phyloP scores from a whole-genome alignment of 1,140 invertebrate species.

The Drosophila pectinifera region DNA sequence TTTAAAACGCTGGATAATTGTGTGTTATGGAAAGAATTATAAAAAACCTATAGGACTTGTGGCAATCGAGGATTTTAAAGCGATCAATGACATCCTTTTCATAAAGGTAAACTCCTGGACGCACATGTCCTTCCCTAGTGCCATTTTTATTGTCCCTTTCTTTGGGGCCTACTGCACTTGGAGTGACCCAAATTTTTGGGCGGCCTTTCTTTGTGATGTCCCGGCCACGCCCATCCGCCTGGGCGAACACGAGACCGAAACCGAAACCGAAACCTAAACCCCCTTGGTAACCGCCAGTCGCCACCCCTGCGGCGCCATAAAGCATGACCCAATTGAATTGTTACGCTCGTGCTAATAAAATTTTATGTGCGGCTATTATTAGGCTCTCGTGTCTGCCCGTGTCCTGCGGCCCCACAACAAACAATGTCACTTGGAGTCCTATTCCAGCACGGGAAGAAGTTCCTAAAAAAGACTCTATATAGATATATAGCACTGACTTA shows the following conservation, averaged over 20 bases:
- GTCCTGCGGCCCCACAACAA: constrained; percentile 37
- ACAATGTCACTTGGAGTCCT: constrained; percentile 50
- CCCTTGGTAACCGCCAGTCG: constrained; percentile 3
- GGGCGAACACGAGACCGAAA: too few relatives aligned
- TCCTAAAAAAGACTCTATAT: background rate
- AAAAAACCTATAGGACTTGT: too few relatives aligned
- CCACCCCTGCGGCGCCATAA: constrained; percentile 57
- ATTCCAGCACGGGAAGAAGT: constrained; percentile 3
- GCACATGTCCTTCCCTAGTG: constrained; percentile 2
- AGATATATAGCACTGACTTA: background rate
- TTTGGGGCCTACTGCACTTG: constrained; percentile 47
- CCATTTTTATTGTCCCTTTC: background rate
- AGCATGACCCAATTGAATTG: constrained; percentile 82
- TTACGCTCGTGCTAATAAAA: constrained; percentile 77
- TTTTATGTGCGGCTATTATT: constrained; percentile 81
- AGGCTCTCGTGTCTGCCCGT: constrained; percentile 52
- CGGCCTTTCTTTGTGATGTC: constrained; percentile 16
- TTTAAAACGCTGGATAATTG: background rate
- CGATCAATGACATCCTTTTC: constrained; percentile 4
- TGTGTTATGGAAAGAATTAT: background rate
- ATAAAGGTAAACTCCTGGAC: constrained; percentile 14
- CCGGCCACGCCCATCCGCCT: constrained; percentile 5
- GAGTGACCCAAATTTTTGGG: constrained; percentile 57
- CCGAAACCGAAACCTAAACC: background rate
- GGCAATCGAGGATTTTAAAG: background rate